Evolutionary conservation across 2,797 vertebrate species (phyloP).

Genomic region (Podargus strigoides): DNA sequence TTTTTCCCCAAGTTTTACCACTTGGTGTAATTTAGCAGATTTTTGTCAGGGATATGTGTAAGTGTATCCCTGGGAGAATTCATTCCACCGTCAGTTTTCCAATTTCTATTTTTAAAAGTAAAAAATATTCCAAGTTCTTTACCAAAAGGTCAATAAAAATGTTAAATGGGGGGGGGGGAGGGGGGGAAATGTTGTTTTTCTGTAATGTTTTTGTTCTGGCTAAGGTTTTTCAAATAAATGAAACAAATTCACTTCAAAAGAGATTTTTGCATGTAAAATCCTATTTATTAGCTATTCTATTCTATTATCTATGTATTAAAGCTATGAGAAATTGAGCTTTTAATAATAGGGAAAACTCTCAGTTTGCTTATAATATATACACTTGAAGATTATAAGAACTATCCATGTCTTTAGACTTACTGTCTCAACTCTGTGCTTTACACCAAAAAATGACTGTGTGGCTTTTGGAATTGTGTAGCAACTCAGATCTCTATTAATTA

Average conservation of each 20-base stretch:
- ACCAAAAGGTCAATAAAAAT: not conserved
- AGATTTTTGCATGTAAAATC: not conserved
- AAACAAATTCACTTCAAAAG: not conserved
- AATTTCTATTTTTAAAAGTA: not conserved
- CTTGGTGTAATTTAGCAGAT: not conserved
- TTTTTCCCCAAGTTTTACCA: not conserved
- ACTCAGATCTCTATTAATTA: conserved; percentile 37
- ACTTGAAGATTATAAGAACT: not conserved
- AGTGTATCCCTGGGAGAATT: fast-evolving
- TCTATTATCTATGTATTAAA: no score
- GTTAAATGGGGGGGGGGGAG: not conserved
- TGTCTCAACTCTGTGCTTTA: not conserved
- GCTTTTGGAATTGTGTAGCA: conserved; percentile 20
- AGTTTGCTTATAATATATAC: not conserved
- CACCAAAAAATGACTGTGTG: not conserved
- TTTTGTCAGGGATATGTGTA: not conserved
- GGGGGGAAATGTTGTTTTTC: not conserved
- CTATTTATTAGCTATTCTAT: no score
- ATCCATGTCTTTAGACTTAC: not conserved
- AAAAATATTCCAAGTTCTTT: not conserved
- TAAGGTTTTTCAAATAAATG: not conserved
- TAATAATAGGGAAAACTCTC: not conserved
- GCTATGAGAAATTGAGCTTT: no score
- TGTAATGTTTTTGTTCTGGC: not conserved
- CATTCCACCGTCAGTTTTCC: not conserved